Conservation (phyloP, 2,797 vertebrate genomes). For the Ficedula albicollis region DNA sequence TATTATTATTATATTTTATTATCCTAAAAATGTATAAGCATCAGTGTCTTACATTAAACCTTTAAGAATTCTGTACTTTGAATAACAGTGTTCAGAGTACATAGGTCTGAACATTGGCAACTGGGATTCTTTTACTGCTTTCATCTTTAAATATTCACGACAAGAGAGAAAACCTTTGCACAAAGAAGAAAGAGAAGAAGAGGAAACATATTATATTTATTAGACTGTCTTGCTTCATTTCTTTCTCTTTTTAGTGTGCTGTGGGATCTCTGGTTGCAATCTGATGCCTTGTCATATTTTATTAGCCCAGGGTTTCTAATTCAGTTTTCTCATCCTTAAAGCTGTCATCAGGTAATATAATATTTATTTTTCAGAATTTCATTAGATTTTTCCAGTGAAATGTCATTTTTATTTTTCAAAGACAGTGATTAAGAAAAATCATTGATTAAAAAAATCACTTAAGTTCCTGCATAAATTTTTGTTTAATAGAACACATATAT, state of each 20-base stretch:
- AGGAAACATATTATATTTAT: conserved; percentile 51
- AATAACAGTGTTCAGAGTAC: neutral
- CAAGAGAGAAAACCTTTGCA: neutral
- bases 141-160: conserved; percentile 23
- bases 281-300: conserved; percentile 29
- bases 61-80: neutral
- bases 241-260: conserved; percentile 6
- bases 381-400: neutral
- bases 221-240: conserved; percentile 3
- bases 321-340: conserved; percentile 29
- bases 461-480: neutral
- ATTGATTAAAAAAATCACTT: neutral
- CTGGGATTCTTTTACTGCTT: neutral
- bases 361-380: conserved; percentile 14
- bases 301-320: conserved; percentile 15
- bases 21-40: neutral
- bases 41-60: neutral
- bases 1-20: neutral
- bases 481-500: neutral
- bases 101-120: neutral
- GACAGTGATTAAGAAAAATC: neutral
- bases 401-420: neutral
- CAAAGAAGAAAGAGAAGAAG: neutral
- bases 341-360: neutral
- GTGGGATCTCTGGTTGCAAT: neutral